Conservation (phyloP, 2,888 invertebrate genomes). For the Ectropis crepuscularia region DNA sequence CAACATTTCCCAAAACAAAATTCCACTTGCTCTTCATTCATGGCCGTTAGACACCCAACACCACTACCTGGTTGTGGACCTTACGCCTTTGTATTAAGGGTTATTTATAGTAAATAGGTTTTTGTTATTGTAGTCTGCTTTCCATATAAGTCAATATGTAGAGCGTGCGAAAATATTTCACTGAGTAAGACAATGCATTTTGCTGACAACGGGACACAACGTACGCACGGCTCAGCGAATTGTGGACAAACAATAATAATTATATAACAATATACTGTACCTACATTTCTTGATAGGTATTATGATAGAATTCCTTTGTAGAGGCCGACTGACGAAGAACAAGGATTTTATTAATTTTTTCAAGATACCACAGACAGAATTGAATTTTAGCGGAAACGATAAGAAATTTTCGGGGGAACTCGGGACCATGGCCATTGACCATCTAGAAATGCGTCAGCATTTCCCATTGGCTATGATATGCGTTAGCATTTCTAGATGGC, state of each 20-base stretch:
- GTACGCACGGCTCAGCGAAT: slow-evolving; percentile 9
- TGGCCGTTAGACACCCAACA: not conserved
- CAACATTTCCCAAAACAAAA: not conserved
- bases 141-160: slow-evolving; percentile 58
- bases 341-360: too few relatives aligned
- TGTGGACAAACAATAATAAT: slow-evolving; percentile 17
- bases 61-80: slow-evolving; percentile 1
- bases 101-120: slow-evolving; percentile 27
- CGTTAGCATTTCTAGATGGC: too few relatives aligned
- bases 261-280: not conserved
- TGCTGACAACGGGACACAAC: slow-evolving; percentile 43
- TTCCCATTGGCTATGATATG: too few relatives aligned
- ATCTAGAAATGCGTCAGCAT: too few relatives aligned
- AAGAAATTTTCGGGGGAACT: too few relatives aligned
- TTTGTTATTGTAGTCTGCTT: slow-evolving; percentile 48
- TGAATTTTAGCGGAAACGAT: too few relatives aligned
- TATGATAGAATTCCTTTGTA: too few relatives aligned
- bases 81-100: slow-evolving; percentile 29
- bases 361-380: too few relatives aligned
- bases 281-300: too few relatives aligned
- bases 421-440: too few relatives aligned
- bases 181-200: slow-evolving; percentile 48
- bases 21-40: slow-evolving; percentile 15
- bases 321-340: too few relatives aligned
- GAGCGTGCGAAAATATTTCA: slow-evolving; percentile 66